A percentile compares a stretch with the other conserved stretches of the same genome.
Conservation (phyloP, 2,113 vertebrate genomes). For the Scomber japonicus region DNA sequence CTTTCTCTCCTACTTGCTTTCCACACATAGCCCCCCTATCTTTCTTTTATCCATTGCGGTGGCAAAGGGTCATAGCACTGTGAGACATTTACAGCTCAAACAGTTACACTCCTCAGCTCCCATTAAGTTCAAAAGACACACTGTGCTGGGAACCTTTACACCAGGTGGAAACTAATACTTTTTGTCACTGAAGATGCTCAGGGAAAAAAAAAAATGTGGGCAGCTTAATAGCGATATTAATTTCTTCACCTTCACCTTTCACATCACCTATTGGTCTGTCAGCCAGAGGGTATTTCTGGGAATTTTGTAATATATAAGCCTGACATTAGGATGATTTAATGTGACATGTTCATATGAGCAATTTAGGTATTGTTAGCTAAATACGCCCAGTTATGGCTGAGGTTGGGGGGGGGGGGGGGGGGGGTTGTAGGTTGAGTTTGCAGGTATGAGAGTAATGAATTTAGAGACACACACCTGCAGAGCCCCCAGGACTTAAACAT, state of each 20-base stretch:
- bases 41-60: conserved; percentile 45
- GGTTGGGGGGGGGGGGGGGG: neutral
- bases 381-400: conserved; percentile 44
- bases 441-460: conserved; percentile 78
- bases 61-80: conserved; percentile 31
- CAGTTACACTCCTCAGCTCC: conserved; percentile 34
- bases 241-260: conserved; percentile 49
- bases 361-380: conserved; percentile 67
- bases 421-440: conserved; percentile 44
- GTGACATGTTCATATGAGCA: conserved; percentile 68
- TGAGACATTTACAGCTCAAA: conserved; percentile 53
- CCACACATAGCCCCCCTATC: neutral
- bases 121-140: conserved; percentile 54
- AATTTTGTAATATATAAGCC: conserved; percentile 25
- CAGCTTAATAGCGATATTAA: conserved; percentile 71
- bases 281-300: conserved; percentile 57
- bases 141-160: conserved; percentile 44
- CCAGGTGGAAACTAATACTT: conserved; percentile 41
- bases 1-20: conserved; percentile 30
- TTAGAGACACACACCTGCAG: conserved; percentile 78
- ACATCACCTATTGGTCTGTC: conserved; percentile 59
- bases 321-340: conserved; percentile 69
- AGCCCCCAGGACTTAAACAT: conserved; percentile 68
- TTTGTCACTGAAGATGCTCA: conserved; percentile 39
- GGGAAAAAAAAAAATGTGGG: conserved; percentile 29